A percentile compares a stretch with the other conserved stretches of the same genome.
phyloP scores from a whole-genome alignment of 2,888 invertebrate genomes.

The Philereme transversata region DNA sequence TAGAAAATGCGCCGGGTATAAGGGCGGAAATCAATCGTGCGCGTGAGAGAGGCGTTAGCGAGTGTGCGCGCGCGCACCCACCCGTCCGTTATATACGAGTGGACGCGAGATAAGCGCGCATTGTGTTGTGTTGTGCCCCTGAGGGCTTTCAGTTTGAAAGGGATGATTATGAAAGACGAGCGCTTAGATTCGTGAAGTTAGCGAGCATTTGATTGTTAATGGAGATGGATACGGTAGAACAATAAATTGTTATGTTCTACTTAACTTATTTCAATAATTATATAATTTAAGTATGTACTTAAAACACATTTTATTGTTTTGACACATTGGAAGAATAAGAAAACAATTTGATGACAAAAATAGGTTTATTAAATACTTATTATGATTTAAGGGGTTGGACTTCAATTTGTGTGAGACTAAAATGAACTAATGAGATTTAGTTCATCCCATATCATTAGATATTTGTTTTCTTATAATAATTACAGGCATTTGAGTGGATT shows the following conservation, averaged over 20 bases:
- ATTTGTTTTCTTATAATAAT: not conserved
- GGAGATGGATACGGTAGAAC: no score
- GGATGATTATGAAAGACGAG: slow-evolving; percentile 25
- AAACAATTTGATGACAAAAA: no score
- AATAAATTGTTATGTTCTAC: no score
- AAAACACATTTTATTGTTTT: no score
- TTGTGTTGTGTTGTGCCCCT: slow-evolving; percentile 54
- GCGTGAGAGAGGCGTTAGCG: slow-evolving; percentile 62
- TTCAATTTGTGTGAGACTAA: slow-evolving; percentile 1
- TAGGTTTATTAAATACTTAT: no score
- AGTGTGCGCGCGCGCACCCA: slow-evolving; percentile 78
- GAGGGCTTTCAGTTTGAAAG: slow-evolving; percentile 29
- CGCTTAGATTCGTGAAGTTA: no score
- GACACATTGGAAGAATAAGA: no score
- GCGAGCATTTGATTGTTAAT: no score
- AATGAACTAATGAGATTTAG: slow-evolving; percentile 9
- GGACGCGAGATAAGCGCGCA: slow-evolving; percentile 63
- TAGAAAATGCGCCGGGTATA: slow-evolving; percentile 58
- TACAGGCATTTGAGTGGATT: no score
- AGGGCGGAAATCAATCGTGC: slow-evolving; percentile 68
- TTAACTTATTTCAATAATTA: no score
- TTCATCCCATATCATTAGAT: slow-evolving; percentile 15
- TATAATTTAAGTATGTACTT: no score
- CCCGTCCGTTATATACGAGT: slow-evolving; percentile 62
- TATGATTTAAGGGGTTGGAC: not conserved